phyloP scores from a whole-genome alignment of 2,797 vertebrate species.

The Halcyon chelicuti region DNA sequence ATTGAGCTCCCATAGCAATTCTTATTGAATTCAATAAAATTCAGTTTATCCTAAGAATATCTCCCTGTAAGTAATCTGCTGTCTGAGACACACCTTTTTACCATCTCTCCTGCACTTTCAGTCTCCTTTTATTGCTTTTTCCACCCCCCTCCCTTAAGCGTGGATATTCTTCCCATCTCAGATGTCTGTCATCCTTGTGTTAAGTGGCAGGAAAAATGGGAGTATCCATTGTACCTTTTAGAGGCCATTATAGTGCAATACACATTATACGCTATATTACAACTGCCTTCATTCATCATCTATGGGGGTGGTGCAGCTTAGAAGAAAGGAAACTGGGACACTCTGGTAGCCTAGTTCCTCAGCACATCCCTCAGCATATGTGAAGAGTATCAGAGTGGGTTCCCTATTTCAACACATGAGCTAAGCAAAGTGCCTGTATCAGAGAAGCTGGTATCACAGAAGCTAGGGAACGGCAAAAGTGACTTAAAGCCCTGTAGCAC shows the following conservation, averaged over 20 bases:
- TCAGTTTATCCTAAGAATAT: background rate
- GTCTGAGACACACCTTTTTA: background rate
- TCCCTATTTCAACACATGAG: background rate
- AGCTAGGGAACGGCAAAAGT: background rate
- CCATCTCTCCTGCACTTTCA: background rate
- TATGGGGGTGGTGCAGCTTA: background rate
- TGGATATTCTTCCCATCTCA: background rate
- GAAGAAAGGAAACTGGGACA: background rate
- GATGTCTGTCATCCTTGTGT: background rate
- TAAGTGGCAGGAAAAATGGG: background rate
- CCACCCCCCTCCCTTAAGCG: background rate
- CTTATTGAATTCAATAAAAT: background rate
- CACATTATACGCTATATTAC: background rate
- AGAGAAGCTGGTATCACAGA: background rate
- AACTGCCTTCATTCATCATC: slow-evolving; percentile 18
- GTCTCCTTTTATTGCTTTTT: background rate
- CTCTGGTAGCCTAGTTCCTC: background rate
- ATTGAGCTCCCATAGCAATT: background rate
- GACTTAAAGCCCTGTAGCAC: background rate
- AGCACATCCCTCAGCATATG: background rate
- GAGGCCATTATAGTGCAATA: background rate
- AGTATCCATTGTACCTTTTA: background rate
- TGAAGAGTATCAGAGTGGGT: background rate
- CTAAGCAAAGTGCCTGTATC: background rate
- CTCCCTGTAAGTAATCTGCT: background rate